Conservation (phyloP, 2,113 vertebrate genomes). For the Rhagologus leucostigma region DNA sequence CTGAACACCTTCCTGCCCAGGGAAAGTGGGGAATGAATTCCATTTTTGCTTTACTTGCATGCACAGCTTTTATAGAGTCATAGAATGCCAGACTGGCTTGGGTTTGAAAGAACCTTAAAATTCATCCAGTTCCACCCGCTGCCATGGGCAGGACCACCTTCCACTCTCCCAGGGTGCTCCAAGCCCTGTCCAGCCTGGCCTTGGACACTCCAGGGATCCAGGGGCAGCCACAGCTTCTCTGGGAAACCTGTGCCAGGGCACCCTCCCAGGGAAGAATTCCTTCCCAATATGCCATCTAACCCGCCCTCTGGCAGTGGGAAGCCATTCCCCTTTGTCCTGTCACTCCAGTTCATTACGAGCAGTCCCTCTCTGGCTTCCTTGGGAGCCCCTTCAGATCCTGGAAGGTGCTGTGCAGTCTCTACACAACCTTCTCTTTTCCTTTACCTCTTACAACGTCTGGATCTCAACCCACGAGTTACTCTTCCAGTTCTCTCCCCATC, state of each 20-base stretch:
- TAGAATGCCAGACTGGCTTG: not conserved
- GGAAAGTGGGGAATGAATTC: not conserved
- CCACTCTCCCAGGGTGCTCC: accelerated
- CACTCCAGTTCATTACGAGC: not conserved
- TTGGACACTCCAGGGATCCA: not conserved
- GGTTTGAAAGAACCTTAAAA: not conserved
- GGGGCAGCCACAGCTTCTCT: not conserved
- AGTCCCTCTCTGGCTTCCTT: not conserved
- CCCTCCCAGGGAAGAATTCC: accelerated
- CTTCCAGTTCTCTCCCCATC: not conserved
- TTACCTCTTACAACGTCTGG: not conserved
- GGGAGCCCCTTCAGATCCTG: not conserved
- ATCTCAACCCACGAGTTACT: accelerated
- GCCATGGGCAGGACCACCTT: not conserved
- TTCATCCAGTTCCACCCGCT: not conserved
- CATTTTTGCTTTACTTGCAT: not conserved
- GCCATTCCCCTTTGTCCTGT: not conserved
- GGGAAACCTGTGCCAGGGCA: not conserved
- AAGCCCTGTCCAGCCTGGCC: accelerated
- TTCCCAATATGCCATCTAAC: accelerated
- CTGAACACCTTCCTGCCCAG: not conserved
- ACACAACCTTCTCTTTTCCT: not conserved
- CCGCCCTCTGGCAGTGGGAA: not conserved
- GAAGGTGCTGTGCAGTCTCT: not conserved
- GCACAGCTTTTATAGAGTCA: not conserved